These are phyloP conservation scores for Drosophila incognita DNA, from an alignment of 2,888 invertebrate species.

Conservation along the genomic window DNA sequence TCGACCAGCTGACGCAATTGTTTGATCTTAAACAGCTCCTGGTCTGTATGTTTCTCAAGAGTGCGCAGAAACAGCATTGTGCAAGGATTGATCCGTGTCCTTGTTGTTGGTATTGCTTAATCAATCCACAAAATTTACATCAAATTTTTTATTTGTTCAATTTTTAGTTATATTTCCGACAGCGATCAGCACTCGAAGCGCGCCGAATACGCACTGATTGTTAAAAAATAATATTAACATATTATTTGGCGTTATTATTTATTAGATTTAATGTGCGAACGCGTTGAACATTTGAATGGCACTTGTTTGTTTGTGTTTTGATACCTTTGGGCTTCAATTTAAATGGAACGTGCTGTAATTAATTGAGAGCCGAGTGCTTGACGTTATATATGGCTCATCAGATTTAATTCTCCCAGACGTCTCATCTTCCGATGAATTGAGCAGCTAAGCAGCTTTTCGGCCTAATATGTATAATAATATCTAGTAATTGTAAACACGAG, in stretches of 20 bases:
- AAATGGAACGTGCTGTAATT: conserved; percentile 20
- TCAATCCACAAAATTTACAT: conserved; percentile 1
- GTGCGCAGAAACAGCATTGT: conserved; percentile 62
- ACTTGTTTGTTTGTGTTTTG: conserved; percentile 10
- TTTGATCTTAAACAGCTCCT: conserved; percentile 69
- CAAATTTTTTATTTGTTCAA: conserved; percentile 6
- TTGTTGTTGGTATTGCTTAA: not conserved
- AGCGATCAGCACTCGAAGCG: conserved; percentile 50
- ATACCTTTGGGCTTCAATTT: conserved; percentile 13
- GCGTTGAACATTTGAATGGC: conserved; percentile 57
- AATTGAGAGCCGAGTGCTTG: conserved; percentile 10
- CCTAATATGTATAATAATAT: not conserved
- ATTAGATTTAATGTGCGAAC: conserved; percentile 50
- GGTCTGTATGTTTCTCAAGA: conserved; percentile 59
- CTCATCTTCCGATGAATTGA: not conserved
- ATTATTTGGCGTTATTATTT: conserved; percentile 44
- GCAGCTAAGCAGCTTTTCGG: not conserved
- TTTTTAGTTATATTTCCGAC: conserved; percentile 35
- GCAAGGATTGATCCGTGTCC: conserved; percentile 4
- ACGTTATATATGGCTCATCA: not conserved
- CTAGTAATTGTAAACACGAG: conserved; percentile 27
- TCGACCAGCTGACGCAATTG: conserved; percentile 71
- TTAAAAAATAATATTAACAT: conserved; percentile 38
- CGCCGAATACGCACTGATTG: conserved; percentile 53
- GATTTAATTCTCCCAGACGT: not conserved